A percentile compares a stretch with the other conserved stretches of the same genome.
These are phyloP conservation scores for Conistra vaccinii DNA, from an alignment of 2,888 invertebrate genomes.

Conservation along the genomic window DNA sequence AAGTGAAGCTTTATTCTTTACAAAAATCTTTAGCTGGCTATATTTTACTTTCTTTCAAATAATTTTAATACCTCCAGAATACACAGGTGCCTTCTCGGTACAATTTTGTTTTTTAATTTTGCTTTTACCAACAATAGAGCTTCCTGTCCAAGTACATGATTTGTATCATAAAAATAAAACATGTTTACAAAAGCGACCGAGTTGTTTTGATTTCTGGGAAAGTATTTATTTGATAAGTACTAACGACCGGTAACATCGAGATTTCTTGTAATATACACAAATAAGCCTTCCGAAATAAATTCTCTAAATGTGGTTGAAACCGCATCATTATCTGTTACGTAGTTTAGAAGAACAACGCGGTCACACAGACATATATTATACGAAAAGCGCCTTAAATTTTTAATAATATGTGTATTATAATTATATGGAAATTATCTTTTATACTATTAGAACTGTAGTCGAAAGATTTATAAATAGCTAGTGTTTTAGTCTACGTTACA, in stretches of 20 bases:
- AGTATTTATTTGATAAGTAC: not conserved
- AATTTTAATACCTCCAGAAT: not conserved
- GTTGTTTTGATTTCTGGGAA: not conserved
- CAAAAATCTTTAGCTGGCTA: not conserved
- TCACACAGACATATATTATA: too few species aligned
- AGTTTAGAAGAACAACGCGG: too few species aligned
- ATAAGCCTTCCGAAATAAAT: too few species aligned
- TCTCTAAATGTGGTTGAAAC: too few species aligned
- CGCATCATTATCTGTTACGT: too few species aligned
- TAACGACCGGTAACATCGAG: too few species aligned
- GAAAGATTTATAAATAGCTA: not conserved
- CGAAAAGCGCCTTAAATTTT: too few species aligned
- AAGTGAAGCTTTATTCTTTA: not conserved
- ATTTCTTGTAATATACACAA: too few species aligned
- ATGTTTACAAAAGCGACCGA: not conserved
- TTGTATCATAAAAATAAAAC: not conserved
- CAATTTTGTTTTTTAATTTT: not conserved
- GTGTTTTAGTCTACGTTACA: not conserved
- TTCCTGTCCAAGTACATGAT: not conserved
- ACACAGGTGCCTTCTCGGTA: not conserved
- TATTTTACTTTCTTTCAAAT: not conserved
- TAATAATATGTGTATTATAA: too few species aligned
- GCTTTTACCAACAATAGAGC: not conserved
- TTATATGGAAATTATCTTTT: constrained; percentile 1
- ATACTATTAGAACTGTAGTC: not conserved